Conservation (phyloP, 2,113 vertebrate species). For the Microcebus griseorufus region DNA sequence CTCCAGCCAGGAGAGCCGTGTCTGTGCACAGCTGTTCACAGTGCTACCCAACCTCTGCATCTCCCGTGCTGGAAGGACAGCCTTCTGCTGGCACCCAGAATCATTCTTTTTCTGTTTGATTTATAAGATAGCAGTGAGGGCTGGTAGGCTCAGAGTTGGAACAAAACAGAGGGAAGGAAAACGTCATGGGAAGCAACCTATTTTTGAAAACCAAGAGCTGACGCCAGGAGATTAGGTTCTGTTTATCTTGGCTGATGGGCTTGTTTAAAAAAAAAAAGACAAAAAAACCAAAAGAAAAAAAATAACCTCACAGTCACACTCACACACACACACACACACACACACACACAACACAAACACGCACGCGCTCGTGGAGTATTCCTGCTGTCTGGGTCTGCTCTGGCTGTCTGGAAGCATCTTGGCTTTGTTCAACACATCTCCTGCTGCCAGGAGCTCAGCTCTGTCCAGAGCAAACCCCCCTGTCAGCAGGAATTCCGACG, state of each 20-base stretch:
- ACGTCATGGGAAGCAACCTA: conserved; percentile 75
- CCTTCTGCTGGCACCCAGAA: conserved; percentile 71
- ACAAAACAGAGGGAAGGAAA: conserved; percentile 65
- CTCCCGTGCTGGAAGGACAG: conserved; percentile 70
- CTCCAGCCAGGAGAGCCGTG: conserved; percentile 69
- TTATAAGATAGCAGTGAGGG: conserved; percentile 72
- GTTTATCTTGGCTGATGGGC: conserved; percentile 72
- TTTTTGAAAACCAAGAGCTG: conserved; percentile 76
- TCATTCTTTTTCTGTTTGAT: conserved; percentile 59
- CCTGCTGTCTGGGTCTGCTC: conserved; percentile 36
- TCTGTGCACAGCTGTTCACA: conserved; percentile 30
- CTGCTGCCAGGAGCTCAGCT: conserved; percentile 72
- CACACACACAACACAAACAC: not conserved
- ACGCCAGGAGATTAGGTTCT: conserved; percentile 70
- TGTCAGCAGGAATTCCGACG: conserved; percentile 78
- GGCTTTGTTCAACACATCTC: conserved; percentile 67
- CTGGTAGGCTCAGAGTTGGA: conserved; percentile 44
- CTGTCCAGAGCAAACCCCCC: conserved; percentile 70
- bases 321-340: not conserved
- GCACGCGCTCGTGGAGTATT: not conserved
- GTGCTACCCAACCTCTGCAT: conserved; percentile 50
- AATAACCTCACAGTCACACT: not conserved
- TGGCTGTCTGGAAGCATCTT: conserved; percentile 74
- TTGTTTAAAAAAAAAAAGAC: conserved; percentile 42
- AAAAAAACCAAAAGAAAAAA: not conserved